A percentile compares a stretch with the other conserved stretches of the same genome.
Evolutionary conservation across 2,888 invertebrate species (phyloP).

Genomic region (Drosophila buzzatii): DNA sequence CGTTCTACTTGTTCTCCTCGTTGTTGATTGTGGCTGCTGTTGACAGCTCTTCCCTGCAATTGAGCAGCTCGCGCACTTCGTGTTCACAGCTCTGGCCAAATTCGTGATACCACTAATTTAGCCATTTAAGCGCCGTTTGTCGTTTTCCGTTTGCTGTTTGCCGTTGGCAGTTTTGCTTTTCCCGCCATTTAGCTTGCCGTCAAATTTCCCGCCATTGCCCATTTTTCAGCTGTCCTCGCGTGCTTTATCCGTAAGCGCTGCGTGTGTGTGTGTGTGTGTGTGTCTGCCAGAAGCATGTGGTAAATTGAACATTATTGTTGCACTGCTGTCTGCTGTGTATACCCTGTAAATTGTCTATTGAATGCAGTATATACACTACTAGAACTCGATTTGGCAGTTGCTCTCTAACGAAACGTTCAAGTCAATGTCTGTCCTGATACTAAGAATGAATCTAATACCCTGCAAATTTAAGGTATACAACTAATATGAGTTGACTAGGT

Average conservation of each 20-base stretch:
- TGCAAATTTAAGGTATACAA: too few relatives aligned
- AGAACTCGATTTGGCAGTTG: too few relatives aligned
- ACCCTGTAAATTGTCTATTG: background rate
- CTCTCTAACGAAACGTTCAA: too few relatives aligned
- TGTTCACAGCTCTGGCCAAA: conserved; percentile 21
- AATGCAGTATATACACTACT: too few relatives aligned
- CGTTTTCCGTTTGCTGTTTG: background rate
- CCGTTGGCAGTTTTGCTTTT: conserved; percentile 5
- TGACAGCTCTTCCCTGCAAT: conserved; percentile 29
- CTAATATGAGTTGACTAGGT: too few relatives aligned
- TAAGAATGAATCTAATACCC: too few relatives aligned
- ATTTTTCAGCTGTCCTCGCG: conserved; percentile 18
- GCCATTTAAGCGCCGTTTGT: conserved; percentile 35
- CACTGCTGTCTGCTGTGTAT: conserved; percentile 7
- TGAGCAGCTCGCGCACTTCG: conserved; percentile 24
- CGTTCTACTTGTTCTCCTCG: background rate
- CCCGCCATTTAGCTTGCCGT: background rate
- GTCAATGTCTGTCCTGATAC: too few relatives aligned
- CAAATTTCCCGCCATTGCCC: background rate
- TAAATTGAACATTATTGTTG: conserved; percentile 36
- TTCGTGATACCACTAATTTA: conserved; percentile 50
- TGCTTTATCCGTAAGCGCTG: conserved; percentile 19
- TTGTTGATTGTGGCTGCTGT: conserved; percentile 5
- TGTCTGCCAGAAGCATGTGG: conserved; percentile 36
- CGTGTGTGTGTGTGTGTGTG: background rate